Evolutionary conservation across 2,113 vertebrate genomes (phyloP).

Genomic region (Bagarius yarrelli): DNA sequence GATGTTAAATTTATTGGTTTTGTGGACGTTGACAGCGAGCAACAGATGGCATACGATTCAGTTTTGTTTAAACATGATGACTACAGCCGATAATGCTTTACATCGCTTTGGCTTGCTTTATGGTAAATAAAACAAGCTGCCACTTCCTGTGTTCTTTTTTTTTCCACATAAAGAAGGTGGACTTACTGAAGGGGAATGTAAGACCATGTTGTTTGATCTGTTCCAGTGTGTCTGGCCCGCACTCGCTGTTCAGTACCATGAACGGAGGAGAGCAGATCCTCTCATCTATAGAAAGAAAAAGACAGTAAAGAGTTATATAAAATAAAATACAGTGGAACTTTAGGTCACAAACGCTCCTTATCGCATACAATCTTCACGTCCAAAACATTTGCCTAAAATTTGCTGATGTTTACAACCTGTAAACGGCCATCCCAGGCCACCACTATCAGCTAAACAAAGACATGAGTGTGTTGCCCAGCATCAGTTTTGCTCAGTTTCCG

Average conservation of each 20-base stretch:
- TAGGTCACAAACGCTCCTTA: too few species aligned
- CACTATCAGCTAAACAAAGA: too few species aligned
- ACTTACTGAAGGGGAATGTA: conserved; percentile 92
- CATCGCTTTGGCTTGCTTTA: neutral
- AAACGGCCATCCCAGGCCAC: too few species aligned
- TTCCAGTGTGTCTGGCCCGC: conserved; percentile 84
- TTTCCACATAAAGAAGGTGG: neutral
- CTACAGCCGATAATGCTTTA: conserved; percentile 4
- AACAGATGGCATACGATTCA: neutral
- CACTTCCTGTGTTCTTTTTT: neutral
- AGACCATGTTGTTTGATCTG: conserved; percentile 89
- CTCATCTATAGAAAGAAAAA: conserved; percentile 73
- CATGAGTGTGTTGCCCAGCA: too few species aligned
- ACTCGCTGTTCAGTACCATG: conserved; percentile 91
- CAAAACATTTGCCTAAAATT: too few species aligned
- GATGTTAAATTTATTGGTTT: neutral
- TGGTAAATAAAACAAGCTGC: conserved; percentile 12
- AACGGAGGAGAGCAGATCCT: conserved; percentile 97
- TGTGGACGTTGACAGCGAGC: neutral
- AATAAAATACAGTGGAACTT: neutral
- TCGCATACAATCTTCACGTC: too few species aligned
- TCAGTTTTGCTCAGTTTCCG: too few species aligned
- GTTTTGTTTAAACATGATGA: neutral
- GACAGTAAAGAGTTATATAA: neutral
- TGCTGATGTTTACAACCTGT: too few species aligned